Conservation (phyloP, 2,888 invertebrate genomes). For the Cerceris rybyensis region DNA sequence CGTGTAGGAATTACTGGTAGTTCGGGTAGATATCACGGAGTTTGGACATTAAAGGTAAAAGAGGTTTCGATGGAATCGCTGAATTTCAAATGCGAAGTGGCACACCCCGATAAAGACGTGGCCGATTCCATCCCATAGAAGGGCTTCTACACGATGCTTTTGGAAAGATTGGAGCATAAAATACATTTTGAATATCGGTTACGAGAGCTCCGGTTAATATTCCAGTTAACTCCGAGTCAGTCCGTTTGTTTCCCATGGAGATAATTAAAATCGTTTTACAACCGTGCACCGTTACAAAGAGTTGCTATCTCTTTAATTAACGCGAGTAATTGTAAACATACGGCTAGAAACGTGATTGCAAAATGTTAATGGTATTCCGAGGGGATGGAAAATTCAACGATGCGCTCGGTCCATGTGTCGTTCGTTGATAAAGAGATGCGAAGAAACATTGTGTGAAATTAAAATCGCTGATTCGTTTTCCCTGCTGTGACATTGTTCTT, state of each 20-base stretch:
- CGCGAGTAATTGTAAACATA: constrained; percentile 4
- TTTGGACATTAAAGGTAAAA: constrained; percentile 44
- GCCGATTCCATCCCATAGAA: constrained; percentile 22
- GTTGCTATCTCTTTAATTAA: constrained; percentile 25
- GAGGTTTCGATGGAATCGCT: constrained; percentile 32
- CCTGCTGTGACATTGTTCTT: too few species aligned
- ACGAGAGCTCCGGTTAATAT: constrained; percentile 16
- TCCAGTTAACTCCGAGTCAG: background rate
- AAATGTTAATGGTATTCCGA: too few species aligned
- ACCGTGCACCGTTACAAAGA: background rate
- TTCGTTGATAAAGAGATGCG: too few species aligned
- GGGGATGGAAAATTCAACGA: too few species aligned
- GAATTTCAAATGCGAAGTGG: constrained; percentile 17
- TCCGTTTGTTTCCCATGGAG: constrained; percentile 12
- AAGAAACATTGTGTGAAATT: too few species aligned
- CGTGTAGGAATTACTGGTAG: constrained; percentile 53
- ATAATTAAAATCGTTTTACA: constrained; percentile 45
- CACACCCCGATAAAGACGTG: constrained; percentile 44
- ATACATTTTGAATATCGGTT: constrained; percentile 22
- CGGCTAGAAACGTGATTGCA: too few species aligned
- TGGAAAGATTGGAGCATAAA: constrained; percentile 2
- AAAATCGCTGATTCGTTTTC: too few species aligned
- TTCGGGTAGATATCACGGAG: constrained; percentile 51
- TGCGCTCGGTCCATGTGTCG: too few species aligned
- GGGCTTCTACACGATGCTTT: background rate